Evolutionary conservation across 2,888 invertebrate species (phyloP).

Genomic region (Allygus modestus): DNA sequence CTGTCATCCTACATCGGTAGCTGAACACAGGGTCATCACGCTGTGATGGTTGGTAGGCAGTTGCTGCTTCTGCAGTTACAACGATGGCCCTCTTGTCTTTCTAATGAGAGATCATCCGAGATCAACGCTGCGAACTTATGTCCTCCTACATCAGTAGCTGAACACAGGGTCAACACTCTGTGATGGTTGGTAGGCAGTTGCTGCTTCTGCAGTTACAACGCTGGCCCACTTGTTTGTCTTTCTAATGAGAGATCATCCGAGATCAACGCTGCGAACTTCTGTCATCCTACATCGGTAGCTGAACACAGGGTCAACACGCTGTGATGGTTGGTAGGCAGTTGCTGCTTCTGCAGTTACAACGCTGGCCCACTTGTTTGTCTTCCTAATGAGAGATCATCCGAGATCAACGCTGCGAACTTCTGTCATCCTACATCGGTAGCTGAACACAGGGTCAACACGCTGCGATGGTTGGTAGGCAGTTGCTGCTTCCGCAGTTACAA

Average conservation of each 20-base stretch:
- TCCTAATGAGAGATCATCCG: constrained; percentile 35
- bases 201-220: constrained; percentile 57
- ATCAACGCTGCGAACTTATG: background rate
- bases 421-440: background rate
- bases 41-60: background rate
- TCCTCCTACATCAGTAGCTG: background rate
- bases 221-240: constrained; percentile 46
- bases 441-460: constrained; percentile 11
- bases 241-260: constrained; percentile 37
- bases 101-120: constrained; percentile 15
- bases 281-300: background rate
- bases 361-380: constrained; percentile 48
- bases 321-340: constrained; percentile 25
- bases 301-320: constrained; percentile 7
- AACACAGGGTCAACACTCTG: background rate
- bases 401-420: background rate
- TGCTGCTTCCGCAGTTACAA: constrained; percentile 58
- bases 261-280: background rate
- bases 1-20: background rate
- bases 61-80: constrained; percentile 42
- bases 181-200: constrained; percentile 29
- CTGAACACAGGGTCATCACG: constrained; percentile 8
- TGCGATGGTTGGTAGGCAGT: constrained; percentile 7
- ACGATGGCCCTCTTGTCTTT: constrained; percentile 4
- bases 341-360: constrained; percentile 57